phyloP scores from a whole-genome alignment of 2,797 vertebrate genomes.

The Sebastes diaconus region DNA sequence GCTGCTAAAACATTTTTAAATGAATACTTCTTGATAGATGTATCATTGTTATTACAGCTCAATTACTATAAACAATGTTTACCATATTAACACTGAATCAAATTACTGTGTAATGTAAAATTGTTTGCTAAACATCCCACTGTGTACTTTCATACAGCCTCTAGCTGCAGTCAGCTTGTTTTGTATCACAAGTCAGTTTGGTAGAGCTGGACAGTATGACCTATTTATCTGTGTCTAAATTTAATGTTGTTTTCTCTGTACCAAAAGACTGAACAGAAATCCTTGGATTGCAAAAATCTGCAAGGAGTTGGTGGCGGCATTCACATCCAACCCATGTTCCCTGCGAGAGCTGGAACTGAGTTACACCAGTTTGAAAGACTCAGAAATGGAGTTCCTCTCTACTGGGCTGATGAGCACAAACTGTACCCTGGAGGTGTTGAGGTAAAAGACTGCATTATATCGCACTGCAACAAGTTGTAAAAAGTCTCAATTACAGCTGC shows the following conservation, averaged over 20 bases:
- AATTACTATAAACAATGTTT: not conserved
- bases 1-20: not conserved
- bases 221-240: not conserved
- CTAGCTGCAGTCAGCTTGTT: not conserved
- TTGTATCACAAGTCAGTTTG: not conserved
- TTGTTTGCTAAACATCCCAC: not conserved
- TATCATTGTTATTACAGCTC: not conserved
- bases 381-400: slow-evolving; percentile 29
- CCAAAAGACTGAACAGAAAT: slow-evolving; percentile 31
- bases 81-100: not conserved
- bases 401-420: slow-evolving; percentile 16
- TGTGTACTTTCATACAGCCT: not conserved
- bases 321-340: not conserved
- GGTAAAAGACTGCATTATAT: slow-evolving; percentile 2
- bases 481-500: not conserved
- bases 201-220: not conserved
- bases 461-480: not conserved
- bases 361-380: slow-evolving; percentile 7
- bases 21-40: not conserved
- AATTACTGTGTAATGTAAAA: not conserved
- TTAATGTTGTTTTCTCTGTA: not conserved
- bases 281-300: accelerated
- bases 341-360: slow-evolving; percentile 34
- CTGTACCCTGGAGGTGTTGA: slow-evolving; percentile 26
- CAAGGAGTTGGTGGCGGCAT: not conserved